Evolutionary conservation across 1,140 invertebrate genomes (phyloP).

Genomic region (Drosophila sproati): DNA sequence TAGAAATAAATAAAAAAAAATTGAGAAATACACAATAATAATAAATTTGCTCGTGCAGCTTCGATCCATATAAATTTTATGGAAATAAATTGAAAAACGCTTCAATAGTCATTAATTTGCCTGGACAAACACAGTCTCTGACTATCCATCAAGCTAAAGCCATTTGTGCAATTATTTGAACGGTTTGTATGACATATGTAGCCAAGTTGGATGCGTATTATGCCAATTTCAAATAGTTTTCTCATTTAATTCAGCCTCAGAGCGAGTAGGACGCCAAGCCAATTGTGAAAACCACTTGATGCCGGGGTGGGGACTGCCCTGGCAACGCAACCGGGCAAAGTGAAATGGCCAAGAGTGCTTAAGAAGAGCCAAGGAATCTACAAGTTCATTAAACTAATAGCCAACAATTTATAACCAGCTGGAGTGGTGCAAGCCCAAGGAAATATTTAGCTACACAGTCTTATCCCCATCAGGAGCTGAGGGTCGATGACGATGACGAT

Average conservation of each 20-base stretch:
- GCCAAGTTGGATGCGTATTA: background rate
- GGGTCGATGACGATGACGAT: background rate
- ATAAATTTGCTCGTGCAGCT: too few relatives aligned
- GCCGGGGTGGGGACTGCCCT: slow-evolving; percentile 11
- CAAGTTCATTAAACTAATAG: slow-evolving; percentile 82
- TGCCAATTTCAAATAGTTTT: slow-evolving; percentile 1
- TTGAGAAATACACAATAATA: too few relatives aligned
- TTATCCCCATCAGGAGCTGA: background rate
- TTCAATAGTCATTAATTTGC: too few relatives aligned
- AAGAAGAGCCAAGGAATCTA: slow-evolving; percentile 51
- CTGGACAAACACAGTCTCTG: too few relatives aligned
- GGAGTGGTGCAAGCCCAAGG: slow-evolving; percentile 19
- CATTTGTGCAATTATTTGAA: too few relatives aligned
- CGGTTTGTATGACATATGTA: background rate
- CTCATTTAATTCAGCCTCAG: background rate
- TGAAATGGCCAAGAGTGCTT: slow-evolving; percentile 47
- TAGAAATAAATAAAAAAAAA: too few relatives aligned
- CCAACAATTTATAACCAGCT: slow-evolving; percentile 78
- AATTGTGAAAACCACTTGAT: slow-evolving; percentile 44
- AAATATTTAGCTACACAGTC: slow-evolving; percentile 7
- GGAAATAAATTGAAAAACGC: too few relatives aligned
- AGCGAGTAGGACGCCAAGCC: background rate
- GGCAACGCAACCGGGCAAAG: slow-evolving; percentile 30
- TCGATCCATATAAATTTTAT: too few relatives aligned
- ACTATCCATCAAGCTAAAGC: too few relatives aligned